Base-by-base conservation (phyloP, 2,888 invertebrate species). In the Taenaris catops region DNA sequence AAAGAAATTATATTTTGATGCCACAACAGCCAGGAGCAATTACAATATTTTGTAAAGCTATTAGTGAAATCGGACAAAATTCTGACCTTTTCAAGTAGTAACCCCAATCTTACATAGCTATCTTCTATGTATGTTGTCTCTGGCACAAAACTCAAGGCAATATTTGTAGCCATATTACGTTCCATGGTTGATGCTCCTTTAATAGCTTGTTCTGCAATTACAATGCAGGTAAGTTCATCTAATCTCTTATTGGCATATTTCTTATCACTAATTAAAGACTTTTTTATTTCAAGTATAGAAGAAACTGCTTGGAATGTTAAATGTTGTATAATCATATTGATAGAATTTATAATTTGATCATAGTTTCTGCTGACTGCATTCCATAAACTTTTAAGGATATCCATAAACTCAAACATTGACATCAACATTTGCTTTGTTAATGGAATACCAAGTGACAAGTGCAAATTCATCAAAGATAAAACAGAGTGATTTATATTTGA, bases 1-100 rank as follows among this genome's bases (percentile, higher is more conserved):
- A 93, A 90, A 1, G 93, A 92, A 31, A 95, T 83, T 32, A 95
- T 86, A 47, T 92, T 90, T 58, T 93, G 90, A 74, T 96, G 95
- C 92, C 94, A 95, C 62, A 93, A 91, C 32, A 96, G 74, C 76
- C 94, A 93, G 17, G 93, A 91, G 53, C 94, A 93, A 63, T 94
- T 91, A 66, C 92, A 92, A 10, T 91, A 84, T 41, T 78, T 73
- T 26, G 89, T 75, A 42, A 95, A 67, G 38, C 89, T 71, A 6
- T 78, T 61, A 19, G 89, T 83, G 41, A 93, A 87, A 51, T 89
- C 89, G 27, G 89, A 84, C 27, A 95, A 75, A 23, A 87, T 73
- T 58, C 91, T 90, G 31, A 94, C 84, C 56, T 92, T 91, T 50
- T 90, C 88, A 27, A 95, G 70, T 21, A 92, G 78, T 16, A 81